A percentile compares a stretch with the other conserved stretches of the same genome.
Conservation (phyloP, 1,140 invertebrate genomes). For the Drosophila seguyi region DNA sequence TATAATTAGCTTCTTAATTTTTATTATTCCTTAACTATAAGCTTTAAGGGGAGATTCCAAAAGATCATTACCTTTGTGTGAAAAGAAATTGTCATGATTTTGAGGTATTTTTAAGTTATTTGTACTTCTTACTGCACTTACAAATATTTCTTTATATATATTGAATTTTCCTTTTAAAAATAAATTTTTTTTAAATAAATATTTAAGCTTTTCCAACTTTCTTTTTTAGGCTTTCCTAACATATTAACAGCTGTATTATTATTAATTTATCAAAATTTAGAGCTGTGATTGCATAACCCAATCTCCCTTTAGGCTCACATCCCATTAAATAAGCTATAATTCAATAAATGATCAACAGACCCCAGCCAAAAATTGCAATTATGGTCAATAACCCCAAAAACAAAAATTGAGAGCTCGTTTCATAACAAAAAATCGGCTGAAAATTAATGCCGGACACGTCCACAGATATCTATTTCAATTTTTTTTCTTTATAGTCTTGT, state of each 20-base stretch:
- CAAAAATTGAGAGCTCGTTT: slow-evolving; percentile 65
- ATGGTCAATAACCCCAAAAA: slow-evolving; percentile 82
- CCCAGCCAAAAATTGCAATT: slow-evolving; percentile 59
- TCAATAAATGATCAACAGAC: slow-evolving; percentile 21
- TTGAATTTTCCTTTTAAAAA: no score
- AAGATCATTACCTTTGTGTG: slow-evolving; percentile 15
- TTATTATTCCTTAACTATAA: background rate
- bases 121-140: background rate
- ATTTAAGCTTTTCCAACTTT: background rate
- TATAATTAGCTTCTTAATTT: slow-evolving; percentile 7
- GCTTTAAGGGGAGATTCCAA: background rate
- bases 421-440: slow-evolving; percentile 33
- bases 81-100: no score
- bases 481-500: background rate
- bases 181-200: no score
- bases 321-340: slow-evolving; percentile 40
- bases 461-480: background rate
- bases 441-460: slow-evolving; percentile 58
- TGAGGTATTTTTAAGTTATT: no score
- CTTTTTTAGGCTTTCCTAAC: no score
- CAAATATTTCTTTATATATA: background rate
- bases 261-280: background rate
- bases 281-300: slow-evolving; percentile 31
- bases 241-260: background rate
- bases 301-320: background rate